Evolutionary conservation across 2,113 vertebrate genomes (phyloP).

Genomic region (Megaleporinus macrocephalus): DNA sequence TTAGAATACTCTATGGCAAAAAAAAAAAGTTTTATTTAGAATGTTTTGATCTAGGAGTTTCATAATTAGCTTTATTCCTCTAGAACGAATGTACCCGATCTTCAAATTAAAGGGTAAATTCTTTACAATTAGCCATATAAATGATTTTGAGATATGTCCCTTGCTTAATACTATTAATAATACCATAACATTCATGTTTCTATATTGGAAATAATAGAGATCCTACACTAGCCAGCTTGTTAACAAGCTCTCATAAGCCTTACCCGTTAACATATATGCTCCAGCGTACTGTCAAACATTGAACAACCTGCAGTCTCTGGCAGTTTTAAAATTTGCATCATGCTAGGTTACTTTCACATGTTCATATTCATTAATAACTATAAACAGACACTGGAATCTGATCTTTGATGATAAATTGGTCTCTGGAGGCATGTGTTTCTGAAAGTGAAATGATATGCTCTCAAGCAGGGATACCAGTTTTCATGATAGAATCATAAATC

Average conservation of each 20-base stretch:
- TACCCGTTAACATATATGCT: background rate
- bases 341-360: background rate
- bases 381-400: background rate
- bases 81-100: background rate
- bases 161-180: background rate
- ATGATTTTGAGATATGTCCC: background rate
- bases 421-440: background rate
- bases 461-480: too few species aligned
- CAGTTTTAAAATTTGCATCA: background rate
- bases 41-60: background rate
- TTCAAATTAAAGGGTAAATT: background rate
- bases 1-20: background rate
- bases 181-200: background rate
- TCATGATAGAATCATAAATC: too few species aligned
- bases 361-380: background rate
- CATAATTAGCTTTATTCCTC: background rate
- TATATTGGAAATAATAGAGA: background rate
- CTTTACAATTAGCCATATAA: background rate
- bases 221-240: background rate
- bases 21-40: background rate
- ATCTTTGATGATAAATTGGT: background rate
- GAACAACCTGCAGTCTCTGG: background rate
- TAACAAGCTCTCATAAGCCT: background rate
- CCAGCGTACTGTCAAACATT: background rate
- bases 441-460: background rate